phyloP scores from a whole-genome alignment of 1,140 invertebrate species.

The Forficula auricularia region DNA sequence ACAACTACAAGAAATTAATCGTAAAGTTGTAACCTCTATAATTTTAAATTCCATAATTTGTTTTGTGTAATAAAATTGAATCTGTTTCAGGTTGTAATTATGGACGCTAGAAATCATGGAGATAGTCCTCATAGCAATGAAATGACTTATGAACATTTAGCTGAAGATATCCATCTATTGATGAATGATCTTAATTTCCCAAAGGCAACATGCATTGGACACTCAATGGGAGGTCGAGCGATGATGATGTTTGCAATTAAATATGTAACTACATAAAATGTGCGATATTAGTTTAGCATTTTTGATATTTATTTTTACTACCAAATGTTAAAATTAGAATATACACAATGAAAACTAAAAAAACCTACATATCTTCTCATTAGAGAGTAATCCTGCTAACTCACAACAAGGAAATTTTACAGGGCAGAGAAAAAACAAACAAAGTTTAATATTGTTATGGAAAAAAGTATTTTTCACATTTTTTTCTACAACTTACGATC shows the following conservation, averaged over 20 bases:
- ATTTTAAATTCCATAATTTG: background rate
- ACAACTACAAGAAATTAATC: conserved; percentile 1
- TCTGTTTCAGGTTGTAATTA: conserved; percentile 41
- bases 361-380: too few species aligned
- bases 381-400: too few species aligned
- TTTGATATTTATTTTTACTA: background rate
- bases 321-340: conserved; percentile 6
- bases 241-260: conserved; percentile 61
- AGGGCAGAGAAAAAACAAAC: too few species aligned
- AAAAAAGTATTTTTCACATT: too few species aligned
- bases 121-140: conserved; percentile 59
- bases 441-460: too few species aligned
- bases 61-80: background rate
- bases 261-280: conserved; percentile 26
- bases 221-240: conserved; percentile 78
- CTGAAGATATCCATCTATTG: conserved; percentile 49
- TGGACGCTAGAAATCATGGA: conserved; percentile 84
- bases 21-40: conserved; percentile 4
- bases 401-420: too few species aligned
- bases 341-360: too few species aligned
- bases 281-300: background rate
- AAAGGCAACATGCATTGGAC: conserved; percentile 56
- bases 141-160: conserved; percentile 53
- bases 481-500: too few species aligned
- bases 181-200: conserved; percentile 39